Evolutionary conservation across 2,888 invertebrate genomes (phyloP), one percentile per base, ranked within the genome.

Genomic region (Clunio marinus): DNA sequence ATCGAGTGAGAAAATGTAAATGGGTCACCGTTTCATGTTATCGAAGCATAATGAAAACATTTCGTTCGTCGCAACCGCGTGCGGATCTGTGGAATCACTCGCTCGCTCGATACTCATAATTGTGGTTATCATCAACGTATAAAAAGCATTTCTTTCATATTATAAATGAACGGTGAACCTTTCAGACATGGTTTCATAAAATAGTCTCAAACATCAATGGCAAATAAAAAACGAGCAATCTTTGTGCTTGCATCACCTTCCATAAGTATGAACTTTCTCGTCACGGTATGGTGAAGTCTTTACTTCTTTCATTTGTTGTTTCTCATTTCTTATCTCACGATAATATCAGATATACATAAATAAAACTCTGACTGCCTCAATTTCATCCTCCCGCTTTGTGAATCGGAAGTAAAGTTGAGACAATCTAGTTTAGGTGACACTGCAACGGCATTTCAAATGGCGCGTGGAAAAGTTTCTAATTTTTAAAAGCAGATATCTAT

Each of bases 181-280:
- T 57, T 10, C 10, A 10, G 10, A 10, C 10, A 4, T 32, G 4
- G 10, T 7, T 7, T 7, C 10, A 32, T 10, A 24, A 25, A 45
- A 45, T n/a, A 15, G 8, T n/a, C 45, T n/a, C 25, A 32, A 4
- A 32, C 32, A 32, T 25, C 27, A 22, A 25, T 57, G 57, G n/a
- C n/a, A n/a, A 57, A 27, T 22, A 7, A 51, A 3, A 51, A 7
- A 41, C 27, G 25, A 2, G 51, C 8, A 51, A 51, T 51, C 51
- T 51, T 22, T 17, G 17, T 25, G 27, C 55, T 66, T 66, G 66
- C 66, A 66, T 66, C 66, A 66, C 66, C 35, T 20, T 24, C 51
- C 66, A 55, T 55, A 66, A 66, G 28, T 66, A 27, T 55, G 55
- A 66, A 66, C 66, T 66, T 66, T 66, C 66, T 66, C 66, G 66